These are phyloP conservation scores for Nomada hirtipes DNA, from an alignment of 2,888 invertebrate genomes.

Conservation along the genomic window DNA sequence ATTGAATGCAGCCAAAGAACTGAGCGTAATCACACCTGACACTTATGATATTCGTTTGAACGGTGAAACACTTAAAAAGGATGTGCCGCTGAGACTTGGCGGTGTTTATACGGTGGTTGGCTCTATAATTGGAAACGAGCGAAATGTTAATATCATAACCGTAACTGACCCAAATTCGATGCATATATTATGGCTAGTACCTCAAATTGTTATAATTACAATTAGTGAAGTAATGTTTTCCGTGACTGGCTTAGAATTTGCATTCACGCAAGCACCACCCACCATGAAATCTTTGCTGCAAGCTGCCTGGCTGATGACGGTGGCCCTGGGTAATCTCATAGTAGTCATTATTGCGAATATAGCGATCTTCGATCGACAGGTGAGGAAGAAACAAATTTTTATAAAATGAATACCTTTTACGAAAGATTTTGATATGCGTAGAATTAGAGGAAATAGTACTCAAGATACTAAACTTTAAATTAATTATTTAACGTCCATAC, in stretches of 20 bases:
- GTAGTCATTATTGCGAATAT: conserved; percentile 95
- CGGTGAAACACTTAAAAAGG: conserved; percentile 77
- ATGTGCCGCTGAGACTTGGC: conserved; percentile 86
- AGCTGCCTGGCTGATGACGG: conserved; percentile 96
- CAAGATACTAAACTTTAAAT: neutral
- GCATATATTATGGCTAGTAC: conserved; percentile 94
- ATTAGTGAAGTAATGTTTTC: conserved; percentile 98
- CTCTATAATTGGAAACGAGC: conserved; percentile 77
- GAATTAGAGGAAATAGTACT: neutral
- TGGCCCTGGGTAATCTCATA: conserved; percentile 96
- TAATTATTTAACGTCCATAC: conserved; percentile 5
- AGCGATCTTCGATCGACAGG: conserved; percentile 91
- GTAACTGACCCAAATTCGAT: conserved; percentile 90
- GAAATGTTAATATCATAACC: conserved; percentile 73
- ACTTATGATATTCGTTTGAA: conserved; percentile 83
- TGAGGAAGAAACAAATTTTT: conserved; percentile 80
- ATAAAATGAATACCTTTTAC: neutral
- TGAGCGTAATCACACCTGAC: conserved; percentile 81
- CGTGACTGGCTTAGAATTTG: conserved; percentile 97
- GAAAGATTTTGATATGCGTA: neutral
- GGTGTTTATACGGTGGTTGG: conserved; percentile 88
- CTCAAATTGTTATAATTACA: conserved; percentile 97
- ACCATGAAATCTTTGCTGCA: conserved; percentile 98
- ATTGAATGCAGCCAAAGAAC: neutral
- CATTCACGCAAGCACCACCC: conserved; percentile 96